Base-by-base conservation (phyloP, 2,888 invertebrate genomes). In the Augochlorella aurata region DNA sequence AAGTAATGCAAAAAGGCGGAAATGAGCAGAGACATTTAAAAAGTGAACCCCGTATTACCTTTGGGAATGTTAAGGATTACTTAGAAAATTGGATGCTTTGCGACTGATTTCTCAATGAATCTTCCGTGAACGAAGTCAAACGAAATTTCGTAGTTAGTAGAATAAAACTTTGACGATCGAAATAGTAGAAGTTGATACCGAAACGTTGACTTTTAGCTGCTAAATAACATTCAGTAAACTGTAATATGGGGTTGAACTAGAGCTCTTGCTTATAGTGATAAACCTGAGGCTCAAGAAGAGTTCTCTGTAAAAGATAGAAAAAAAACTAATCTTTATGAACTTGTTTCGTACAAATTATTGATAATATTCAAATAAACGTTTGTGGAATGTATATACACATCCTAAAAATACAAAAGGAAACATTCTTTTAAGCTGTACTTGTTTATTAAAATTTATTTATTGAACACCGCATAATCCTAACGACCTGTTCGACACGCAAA, bases 61-160 rank as follows among this genome's bases (percentile, higher is more conserved):
- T 70, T 70, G 65, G 16, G 38, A 49, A 47, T 52, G 65, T 8
- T 47, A 52, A 78, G 79, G 49, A 79, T 78, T 70, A 70, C 65
- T 79, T 18, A 8, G 69, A 79, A 79, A 79, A 79, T 79, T 79
- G 79, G 69, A 65, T 79, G 54, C 47, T 38, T 54, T 24, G 44
- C 3, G 54, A 47, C 38, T 54, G 47, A 49, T 79, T 79, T 79
- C 69, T 78, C 29, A 52, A 24, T 24, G 21, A 0, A 16, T 2
- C 79, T 18, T 18, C 12, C 47, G 54, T n/a, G 21, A 65, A 79
- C 16, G 21, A 47, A 44, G n/a, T 47, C 10, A 5, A 45, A 18
- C 4, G n/a, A 21, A 69, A 54, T 24, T 65, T 79, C n/a, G 29
- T 54, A 16, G 52, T 47, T 69, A 14, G 14, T 3, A 29, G 10